Percentiles rank a stretch among this genome's conserved stretches.
phyloP scores from a whole-genome alignment of 2,113 vertebrate genomes.

The Zootoca vivipara region DNA sequence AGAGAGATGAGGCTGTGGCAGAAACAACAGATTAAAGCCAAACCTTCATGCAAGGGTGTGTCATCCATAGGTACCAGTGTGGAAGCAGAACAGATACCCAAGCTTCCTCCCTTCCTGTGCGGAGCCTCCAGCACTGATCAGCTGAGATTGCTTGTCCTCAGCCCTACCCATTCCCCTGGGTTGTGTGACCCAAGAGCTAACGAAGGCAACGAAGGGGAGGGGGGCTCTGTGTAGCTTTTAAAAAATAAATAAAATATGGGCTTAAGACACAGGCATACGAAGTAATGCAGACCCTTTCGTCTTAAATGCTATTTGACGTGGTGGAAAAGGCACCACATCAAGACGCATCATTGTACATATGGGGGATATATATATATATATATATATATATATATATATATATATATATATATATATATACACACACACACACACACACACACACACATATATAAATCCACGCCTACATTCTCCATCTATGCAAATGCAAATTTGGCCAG shows the following conservation, averaged over 20 bases:
- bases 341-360: neutral
- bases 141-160: neutral
- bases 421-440: neutral
- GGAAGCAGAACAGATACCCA: neutral
- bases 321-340: neutral
- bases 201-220: neutral
- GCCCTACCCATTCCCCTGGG: neutral
- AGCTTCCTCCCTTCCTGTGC: neutral
- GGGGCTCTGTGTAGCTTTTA: neutral
- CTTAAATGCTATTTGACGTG: neutral
- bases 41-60: constrained; percentile 5
- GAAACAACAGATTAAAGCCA: neutral
- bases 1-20: neutral
- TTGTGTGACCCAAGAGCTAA: neutral
- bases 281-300: neutral
- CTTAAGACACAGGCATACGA: neutral
- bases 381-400: no score
- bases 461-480: neutral
- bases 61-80: neutral
- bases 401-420: no score
- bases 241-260: neutral
- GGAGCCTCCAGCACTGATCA: neutral
- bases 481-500: neutral
- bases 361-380: neutral
- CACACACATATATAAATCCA: neutral